A percentile compares a stretch with the other conserved stretches of the same genome.
phyloP scores from a whole-genome alignment of 30 jellyfish, hydroid and myxozoan genomes.

The Nemopilema nomurai region DNA sequence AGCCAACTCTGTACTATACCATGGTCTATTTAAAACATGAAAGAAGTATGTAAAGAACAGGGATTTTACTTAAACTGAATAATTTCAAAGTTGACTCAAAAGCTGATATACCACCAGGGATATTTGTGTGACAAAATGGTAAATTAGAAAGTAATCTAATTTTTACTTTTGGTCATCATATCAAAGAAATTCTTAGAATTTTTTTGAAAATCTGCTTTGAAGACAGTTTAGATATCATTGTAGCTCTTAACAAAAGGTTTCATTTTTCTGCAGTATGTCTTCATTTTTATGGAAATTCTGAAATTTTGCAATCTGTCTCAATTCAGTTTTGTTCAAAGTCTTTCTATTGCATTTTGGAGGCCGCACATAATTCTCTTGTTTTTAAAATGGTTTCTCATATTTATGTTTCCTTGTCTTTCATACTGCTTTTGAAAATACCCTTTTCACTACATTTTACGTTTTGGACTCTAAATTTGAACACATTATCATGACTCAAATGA shows the following conservation, averaged over 20 bases:
- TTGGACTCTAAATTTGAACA: not conserved
- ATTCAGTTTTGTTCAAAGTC: not conserved
- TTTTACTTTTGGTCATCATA: not conserved
- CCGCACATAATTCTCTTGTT: not conserved
- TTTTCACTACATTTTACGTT: constrained; percentile 9
- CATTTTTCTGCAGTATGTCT: not conserved
- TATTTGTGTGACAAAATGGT: not conserved
- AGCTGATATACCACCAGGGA: not conserved
- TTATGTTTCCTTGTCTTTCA: not conserved
- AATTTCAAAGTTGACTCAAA: not conserved
- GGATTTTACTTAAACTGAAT: not conserved
- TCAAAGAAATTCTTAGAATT: not conserved
- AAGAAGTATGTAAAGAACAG: not conserved
- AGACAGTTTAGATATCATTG: not conserved
- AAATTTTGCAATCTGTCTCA: not conserved
- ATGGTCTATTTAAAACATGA: not conserved
- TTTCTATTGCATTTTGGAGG: not conserved
- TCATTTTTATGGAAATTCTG: not conserved
- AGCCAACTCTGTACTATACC: not conserved
- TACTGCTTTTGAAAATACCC: not conserved
- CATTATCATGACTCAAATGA: too few species aligned
- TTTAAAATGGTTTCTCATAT: not conserved
- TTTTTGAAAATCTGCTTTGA: not conserved
- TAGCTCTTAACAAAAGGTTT: not conserved
- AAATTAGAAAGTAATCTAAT: not conserved